Percentiles rank a stretch among this genome's conserved stretches.
Conservation (phyloP, 2,113 vertebrate genomes). For the Lonchura striata region DNA sequence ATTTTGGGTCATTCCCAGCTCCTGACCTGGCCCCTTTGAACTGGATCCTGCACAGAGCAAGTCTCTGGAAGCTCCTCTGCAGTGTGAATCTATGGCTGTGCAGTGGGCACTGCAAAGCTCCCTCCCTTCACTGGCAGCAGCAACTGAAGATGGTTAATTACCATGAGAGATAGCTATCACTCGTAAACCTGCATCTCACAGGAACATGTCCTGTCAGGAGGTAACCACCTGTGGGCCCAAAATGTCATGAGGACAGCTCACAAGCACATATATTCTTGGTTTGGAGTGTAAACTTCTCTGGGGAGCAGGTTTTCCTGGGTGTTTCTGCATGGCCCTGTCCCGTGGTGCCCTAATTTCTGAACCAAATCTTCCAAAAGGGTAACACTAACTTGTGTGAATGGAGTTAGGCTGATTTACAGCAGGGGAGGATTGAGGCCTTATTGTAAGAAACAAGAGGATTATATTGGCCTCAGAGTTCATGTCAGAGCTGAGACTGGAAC, state of each 20-base stretch:
- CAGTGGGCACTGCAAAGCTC: neutral
- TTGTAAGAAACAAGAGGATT: conserved; percentile 46
- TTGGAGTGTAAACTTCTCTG: neutral
- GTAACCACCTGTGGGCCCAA: neutral
- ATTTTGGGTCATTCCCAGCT: neutral
- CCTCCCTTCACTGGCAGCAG: neutral
- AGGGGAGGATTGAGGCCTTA: neutral
- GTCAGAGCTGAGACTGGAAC: conserved; percentile 26
- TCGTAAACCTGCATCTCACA: neutral
- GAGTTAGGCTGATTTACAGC: neutral
- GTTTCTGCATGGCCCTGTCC: neutral
- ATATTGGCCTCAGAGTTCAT: neutral
- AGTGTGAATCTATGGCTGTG: neutral
- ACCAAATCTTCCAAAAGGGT: neutral
- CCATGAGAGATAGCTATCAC: neutral
- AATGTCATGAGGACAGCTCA: neutral
- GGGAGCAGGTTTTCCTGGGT: neutral
- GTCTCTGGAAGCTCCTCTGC: neutral
- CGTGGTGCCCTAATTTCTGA: neutral
- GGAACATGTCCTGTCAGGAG: conserved; percentile 11
- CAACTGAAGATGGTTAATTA: neutral
- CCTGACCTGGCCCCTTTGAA: neutral
- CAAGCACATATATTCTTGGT: neutral
- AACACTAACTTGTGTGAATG: neutral
- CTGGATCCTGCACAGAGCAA: neutral